Percentiles rank a stretch among this genome's conserved stretches.
Conservation (phyloP, 2,888 invertebrate genomes). For the Emmelina monodactyla region DNA sequence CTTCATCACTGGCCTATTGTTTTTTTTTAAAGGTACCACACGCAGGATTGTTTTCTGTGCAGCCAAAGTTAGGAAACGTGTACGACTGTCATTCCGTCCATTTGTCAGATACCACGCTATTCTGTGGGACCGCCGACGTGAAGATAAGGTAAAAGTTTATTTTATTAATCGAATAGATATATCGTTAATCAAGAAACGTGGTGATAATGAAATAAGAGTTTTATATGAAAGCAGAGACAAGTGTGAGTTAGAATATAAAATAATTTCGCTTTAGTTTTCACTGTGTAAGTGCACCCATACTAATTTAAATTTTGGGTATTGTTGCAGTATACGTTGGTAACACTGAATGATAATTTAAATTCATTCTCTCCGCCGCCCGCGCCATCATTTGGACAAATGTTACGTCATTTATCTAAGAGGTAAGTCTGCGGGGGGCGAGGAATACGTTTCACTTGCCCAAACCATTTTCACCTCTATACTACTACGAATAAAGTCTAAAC, state of each 20-base stretch:
- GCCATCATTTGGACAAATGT: slow-evolving; percentile 69
- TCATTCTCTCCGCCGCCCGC: slow-evolving; percentile 68
- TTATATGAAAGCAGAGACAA: too few relatives aligned
- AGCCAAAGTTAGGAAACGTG: slow-evolving; percentile 52
- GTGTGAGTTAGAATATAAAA: too few relatives aligned
- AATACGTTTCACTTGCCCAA: slow-evolving; percentile 19
- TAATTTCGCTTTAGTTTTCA: too few relatives aligned
- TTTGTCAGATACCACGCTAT: too few relatives aligned
- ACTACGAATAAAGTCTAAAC: slow-evolving; percentile 23
- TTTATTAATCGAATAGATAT: too few relatives aligned
- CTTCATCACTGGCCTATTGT: slow-evolving; percentile 64
- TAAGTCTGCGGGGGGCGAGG: slow-evolving; percentile 30
- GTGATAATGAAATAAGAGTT: too few relatives aligned
- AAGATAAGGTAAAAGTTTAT: too few relatives aligned
- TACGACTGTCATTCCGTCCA: slow-evolving; percentile 36
- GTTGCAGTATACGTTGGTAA: slow-evolving; percentile 54
- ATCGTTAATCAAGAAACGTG: too few relatives aligned
- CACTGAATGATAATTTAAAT: slow-evolving; percentile 69
- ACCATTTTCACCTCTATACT: slow-evolving; percentile 28
- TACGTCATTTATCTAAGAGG: slow-evolving; percentile 64
- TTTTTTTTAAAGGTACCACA: slow-evolving; percentile 55
- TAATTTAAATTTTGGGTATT: slow-evolving; percentile 41
- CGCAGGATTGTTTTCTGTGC: slow-evolving; percentile 56
- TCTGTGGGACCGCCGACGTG: too few relatives aligned
- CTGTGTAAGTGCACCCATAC: slow-evolving; percentile 33